Percentiles rank a stretch among this genome's conserved stretches.
phyloP scores from a whole-genome alignment of 2,888 invertebrate species.

The Hemaris fuciformis region DNA sequence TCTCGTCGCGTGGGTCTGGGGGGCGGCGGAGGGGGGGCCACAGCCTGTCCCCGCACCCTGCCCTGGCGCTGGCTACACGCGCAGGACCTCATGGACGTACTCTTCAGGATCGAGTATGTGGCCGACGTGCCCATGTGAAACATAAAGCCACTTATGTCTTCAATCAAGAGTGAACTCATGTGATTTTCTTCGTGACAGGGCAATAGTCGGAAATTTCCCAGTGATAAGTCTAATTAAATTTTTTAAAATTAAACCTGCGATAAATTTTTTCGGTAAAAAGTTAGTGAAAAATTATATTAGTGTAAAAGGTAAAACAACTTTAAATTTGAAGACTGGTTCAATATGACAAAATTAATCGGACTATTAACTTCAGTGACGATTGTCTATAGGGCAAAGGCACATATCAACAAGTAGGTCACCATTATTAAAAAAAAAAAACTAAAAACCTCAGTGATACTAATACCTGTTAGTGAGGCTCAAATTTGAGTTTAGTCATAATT shows the following conservation, averaged over 20 bases:
- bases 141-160: not conserved
- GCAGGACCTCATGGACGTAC: slow-evolving; percentile 62
- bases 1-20: slow-evolving; percentile 29
- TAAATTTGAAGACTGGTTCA: too few relatives aligned
- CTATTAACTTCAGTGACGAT: too few relatives aligned
- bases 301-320: too few relatives aligned
- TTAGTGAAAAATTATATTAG: too few relatives aligned
- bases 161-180: too few relatives aligned
- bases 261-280: too few relatives aligned
- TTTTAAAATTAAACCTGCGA: too few relatives aligned
- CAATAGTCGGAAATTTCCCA: too few relatives aligned
- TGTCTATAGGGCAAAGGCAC: too few relatives aligned
- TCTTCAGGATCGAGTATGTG: slow-evolving; percentile 68
- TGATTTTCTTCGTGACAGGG: too few relatives aligned
- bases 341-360: too few relatives aligned
- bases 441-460: not conserved
- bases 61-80: slow-evolving; percentile 69
- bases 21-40: slow-evolving; percentile 24
- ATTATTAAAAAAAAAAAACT: not conserved
- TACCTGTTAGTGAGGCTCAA: not conserved
- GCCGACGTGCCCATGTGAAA: slow-evolving; percentile 69
- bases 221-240: too few relatives aligned
- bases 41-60: slow-evolving; percentile 37
- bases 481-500: not conserved
- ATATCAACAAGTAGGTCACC: not conserved